Conservation (phyloP, 2,113 vertebrate genomes). For the Pseudorectes ferrugineus region DNA sequence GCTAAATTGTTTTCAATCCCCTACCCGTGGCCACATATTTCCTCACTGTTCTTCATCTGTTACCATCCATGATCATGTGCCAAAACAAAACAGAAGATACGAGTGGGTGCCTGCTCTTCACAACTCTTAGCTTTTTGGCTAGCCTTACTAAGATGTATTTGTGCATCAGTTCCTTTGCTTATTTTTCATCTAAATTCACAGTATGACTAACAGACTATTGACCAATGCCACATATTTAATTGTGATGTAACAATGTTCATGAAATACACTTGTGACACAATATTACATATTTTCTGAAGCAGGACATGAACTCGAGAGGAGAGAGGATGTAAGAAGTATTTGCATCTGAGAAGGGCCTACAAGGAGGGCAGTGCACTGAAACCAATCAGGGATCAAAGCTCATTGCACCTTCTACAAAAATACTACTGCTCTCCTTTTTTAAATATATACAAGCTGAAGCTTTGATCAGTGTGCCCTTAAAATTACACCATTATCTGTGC, state of each 20-base stretch:
- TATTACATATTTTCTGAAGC: neutral
- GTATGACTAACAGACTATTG: conserved; percentile 4
- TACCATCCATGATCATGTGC: neutral
- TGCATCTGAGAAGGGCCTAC: neutral
- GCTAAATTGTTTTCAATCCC: neutral
- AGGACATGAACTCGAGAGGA: neutral
- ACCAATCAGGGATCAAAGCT: neutral
- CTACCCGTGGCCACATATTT: neutral
- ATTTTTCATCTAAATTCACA: neutral
- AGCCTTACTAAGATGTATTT: neutral
- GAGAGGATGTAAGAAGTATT: neutral
- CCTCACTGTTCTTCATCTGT: neutral
- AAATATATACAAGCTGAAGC: neutral
- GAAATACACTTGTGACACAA: neutral
- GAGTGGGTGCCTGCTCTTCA: neutral
- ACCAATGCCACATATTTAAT: neutral
- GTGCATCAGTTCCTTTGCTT: neutral
- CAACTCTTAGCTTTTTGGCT: neutral
- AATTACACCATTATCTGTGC: neutral
- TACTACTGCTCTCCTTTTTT: neutral
- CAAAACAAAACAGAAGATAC: neutral
- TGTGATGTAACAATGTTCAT: neutral
- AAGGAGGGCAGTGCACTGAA: neutral
- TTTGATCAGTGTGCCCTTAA: neutral
- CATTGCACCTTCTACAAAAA: neutral